Percentiles rank a stretch among this genome's conserved stretches.
These are phyloP conservation scores for Percopsis transmontana DNA, from an alignment of 2,113 vertebrate genomes.

Conservation along the genomic window DNA sequence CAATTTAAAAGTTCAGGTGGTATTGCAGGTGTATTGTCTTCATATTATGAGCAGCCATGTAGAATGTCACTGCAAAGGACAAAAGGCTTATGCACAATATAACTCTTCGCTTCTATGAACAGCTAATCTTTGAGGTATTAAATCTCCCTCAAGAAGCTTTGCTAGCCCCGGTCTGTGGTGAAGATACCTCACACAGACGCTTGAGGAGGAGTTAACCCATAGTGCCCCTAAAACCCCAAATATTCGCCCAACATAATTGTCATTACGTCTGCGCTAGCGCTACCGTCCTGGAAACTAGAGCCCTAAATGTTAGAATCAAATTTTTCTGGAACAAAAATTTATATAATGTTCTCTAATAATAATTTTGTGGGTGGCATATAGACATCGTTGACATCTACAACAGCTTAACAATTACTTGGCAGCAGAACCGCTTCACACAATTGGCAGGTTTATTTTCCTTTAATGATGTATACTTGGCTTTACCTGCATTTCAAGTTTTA, in stretches of 20 bases:
- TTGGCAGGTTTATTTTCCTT: background rate
- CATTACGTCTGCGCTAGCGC: too few relatives aligned
- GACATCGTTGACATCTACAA: background rate
- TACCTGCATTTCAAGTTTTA: background rate
- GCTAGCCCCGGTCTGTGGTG: slow-evolving; percentile 5
- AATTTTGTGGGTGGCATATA: background rate
- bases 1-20: background rate
- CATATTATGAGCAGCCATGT: background rate
- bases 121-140: slow-evolving; percentile 43
- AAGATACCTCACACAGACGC: slow-evolving; percentile 20
- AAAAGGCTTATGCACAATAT: slow-evolving; percentile 22
- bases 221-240: too few relatives aligned
- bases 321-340: too few relatives aligned
- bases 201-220: slow-evolving; percentile 31
- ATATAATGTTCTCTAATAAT: too few relatives aligned
- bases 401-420: background rate
- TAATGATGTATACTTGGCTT: background rate
- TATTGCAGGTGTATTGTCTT: background rate
- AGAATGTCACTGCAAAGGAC: slow-evolving; percentile 8
- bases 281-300: too few relatives aligned
- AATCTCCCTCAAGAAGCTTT: slow-evolving; percentile 44
- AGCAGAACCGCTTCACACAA: background rate
- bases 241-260: too few relatives aligned
- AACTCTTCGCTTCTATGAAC: slow-evolving; percentile 39
- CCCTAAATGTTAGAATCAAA: too few relatives aligned